phyloP scores from a whole-genome alignment of 2,888 invertebrate species.

The Spodoptera littoralis region DNA sequence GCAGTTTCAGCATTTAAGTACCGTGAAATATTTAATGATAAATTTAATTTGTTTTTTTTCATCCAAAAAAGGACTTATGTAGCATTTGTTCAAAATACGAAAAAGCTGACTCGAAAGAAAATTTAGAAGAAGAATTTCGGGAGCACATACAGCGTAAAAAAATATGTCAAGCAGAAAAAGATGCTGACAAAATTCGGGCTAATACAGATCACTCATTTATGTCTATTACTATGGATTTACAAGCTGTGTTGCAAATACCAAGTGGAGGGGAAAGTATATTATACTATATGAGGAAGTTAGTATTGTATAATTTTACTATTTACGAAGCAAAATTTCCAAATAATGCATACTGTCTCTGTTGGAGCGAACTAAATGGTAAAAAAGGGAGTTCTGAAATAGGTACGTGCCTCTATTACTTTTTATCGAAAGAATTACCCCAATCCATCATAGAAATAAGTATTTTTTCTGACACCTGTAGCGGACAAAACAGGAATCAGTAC shows the following conservation, averaged over 20 bases:
- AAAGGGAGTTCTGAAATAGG: constrained; percentile 63
- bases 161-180: no score
- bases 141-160: no score
- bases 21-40: no score
- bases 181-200: no score
- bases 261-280: constrained; percentile 56
- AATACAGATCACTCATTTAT: no score
- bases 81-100: no score
- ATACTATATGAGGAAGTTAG: constrained; percentile 62
- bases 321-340: constrained; percentile 59
- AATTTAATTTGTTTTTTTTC: no score
- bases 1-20: no score
- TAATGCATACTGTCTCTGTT: constrained; percentile 57
- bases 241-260: constrained; percentile 22
- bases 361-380: constrained; percentile 63
- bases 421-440: constrained; percentile 16
- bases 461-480: constrained; percentile 34
- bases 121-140: no score
- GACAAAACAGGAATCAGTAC: constrained; percentile 32
- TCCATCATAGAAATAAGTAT: constrained; percentile 14
- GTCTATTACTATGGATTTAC: no score
- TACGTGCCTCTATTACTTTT: constrained; percentile 47
- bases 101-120: no score
- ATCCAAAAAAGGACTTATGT: no score
- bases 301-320: constrained; percentile 61